phyloP scores from a whole-genome alignment of 2,888 invertebrate species.

The Eledona agricola region DNA sequence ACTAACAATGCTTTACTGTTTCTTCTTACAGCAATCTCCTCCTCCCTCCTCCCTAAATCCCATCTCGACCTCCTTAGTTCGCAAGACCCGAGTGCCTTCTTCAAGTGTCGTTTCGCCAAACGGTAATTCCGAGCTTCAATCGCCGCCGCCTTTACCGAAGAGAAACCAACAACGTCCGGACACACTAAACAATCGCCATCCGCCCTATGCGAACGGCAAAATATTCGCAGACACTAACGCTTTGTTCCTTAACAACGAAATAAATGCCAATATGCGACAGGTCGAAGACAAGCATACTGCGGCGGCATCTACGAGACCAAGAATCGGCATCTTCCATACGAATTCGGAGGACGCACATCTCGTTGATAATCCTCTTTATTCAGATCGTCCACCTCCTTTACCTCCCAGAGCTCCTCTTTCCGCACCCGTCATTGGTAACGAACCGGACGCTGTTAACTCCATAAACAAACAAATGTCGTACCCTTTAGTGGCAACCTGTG shows the following conservation, averaged over 20 bases:
- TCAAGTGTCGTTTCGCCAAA: slow-evolving; percentile 44
- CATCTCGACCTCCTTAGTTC: slow-evolving; percentile 44
- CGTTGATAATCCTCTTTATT: slow-evolving; percentile 45
- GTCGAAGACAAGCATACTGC: slow-evolving; percentile 11
- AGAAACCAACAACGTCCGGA: slow-evolving; percentile 60
- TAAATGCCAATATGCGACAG: slow-evolving; percentile 50
- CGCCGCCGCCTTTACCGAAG: slow-evolving; percentile 67
- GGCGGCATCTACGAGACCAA: slow-evolving; percentile 13
- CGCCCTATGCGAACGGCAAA: slow-evolving; percentile 51
- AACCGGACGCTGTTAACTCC: slow-evolving; percentile 66
- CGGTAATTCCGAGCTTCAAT: slow-evolving; percentile 50
- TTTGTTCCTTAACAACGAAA: slow-evolving; percentile 50
- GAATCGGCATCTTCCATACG: slow-evolving; percentile 14
- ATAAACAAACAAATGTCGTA: slow-evolving; percentile 73
- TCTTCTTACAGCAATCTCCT: slow-evolving; percentile 61
- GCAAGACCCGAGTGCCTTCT: slow-evolving; percentile 31
- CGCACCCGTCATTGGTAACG: slow-evolving; percentile 55
- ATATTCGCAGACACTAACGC: slow-evolving; percentile 46
- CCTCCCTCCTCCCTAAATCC: slow-evolving; percentile 48
- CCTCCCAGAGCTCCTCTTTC: slow-evolving; percentile 66
- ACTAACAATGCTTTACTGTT: slow-evolving; percentile 61
- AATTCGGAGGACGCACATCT: slow-evolving; percentile 29
- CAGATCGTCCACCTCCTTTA: slow-evolving; percentile 65
- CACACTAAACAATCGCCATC: slow-evolving; percentile 40
- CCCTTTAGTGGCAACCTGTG: slow-evolving; percentile 68